Evolutionary conservation across 1,140 invertebrate species (phyloP).

Genomic region (Procambarus clarkii): DNA sequence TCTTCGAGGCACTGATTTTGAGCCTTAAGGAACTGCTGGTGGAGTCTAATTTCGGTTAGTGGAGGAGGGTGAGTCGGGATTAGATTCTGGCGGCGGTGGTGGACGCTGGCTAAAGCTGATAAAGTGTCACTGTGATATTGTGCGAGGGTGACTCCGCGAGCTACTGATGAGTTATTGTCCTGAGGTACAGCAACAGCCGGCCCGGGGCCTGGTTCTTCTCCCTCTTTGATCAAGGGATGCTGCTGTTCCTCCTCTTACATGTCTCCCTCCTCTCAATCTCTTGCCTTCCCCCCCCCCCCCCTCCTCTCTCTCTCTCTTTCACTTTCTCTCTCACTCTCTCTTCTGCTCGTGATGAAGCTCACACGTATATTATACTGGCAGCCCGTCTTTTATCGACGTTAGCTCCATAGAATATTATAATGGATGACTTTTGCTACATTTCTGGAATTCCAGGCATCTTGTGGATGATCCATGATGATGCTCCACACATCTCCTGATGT

Average conservation of each 20-base stretch:
- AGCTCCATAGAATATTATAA: no score
- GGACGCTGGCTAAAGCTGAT: constrained; percentile 61
- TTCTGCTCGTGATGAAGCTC: no score
- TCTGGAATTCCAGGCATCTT: no score
- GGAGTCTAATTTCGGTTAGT: not conserved
- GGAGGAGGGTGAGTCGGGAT: constrained; percentile 9
- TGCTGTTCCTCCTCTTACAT: not conserved
- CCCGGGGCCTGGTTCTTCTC: not conserved
- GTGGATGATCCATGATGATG: no score
- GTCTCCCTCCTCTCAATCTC: not conserved
- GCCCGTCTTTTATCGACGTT: no score
- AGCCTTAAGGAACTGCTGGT: not conserved
- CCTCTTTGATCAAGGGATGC: constrained; percentile 50
- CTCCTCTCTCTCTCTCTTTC: not conserved
- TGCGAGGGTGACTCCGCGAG: constrained; percentile 1
- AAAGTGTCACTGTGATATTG: constrained; percentile 51
- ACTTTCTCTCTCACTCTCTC: not conserved
- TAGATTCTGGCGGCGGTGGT: constrained; percentile 43
- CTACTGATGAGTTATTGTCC: constrained; percentile 50
- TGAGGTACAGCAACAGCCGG: constrained; percentile 5
- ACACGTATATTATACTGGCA: no score
- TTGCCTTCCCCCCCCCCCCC: not conserved
- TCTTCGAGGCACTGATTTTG: not conserved
- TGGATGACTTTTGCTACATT: no score
- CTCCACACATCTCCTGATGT: no score